Base-by-base conservation (phyloP, 1,140 invertebrate genomes). In the Steinernema khuongi region DNA sequence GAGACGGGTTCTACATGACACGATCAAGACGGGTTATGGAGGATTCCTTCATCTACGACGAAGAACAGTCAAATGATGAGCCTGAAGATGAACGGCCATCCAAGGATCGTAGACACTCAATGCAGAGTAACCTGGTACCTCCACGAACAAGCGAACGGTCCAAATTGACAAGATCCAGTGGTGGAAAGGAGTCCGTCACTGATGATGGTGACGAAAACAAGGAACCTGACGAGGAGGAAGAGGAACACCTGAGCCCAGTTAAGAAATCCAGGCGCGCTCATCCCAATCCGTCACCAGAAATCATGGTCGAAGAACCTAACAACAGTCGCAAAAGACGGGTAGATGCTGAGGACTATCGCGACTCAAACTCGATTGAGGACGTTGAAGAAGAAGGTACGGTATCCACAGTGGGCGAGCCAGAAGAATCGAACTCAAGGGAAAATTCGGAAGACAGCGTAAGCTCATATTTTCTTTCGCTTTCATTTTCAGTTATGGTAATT, bases 11-110 rank as follows among this genome's bases (percentile, higher is more conserved):
- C 70, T 29, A 31, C 70, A 43, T 19, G 30, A 29, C 70, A 71
- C 44, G 28, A 0, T 22, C 43, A 19, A 66, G 66, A 60, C 28
- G 1, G 31, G 7, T 30, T 7, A 31, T 69, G n/a, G 31, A 69
- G 14, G 30, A 1, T 32, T 19, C 28, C 1, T 70, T 19, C 50
- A 32, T 14, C 19, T 67, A 29, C 26, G 26, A 30, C 71, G 67
- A 28, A 22, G 60, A 50, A 14, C 29, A 68, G 50, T 31, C 11
- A 43, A 28, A 29, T 18, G 31, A 19, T 30, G 77, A 31, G 30
- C 31, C 43, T 68, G 74, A 1, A 18, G 26, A n/a, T 22, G 75
- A 14, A n/a, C n/a, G n/a, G n/a, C n/a, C n/a, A n/a, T n/a, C n/a
- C n/a, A n/a, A n/a, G n/a, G n/a, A n/a, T n/a, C n/a, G n/a, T n/a